Conservation (phyloP, 2,888 invertebrate genomes). For the Rosalia funebris region DNA sequence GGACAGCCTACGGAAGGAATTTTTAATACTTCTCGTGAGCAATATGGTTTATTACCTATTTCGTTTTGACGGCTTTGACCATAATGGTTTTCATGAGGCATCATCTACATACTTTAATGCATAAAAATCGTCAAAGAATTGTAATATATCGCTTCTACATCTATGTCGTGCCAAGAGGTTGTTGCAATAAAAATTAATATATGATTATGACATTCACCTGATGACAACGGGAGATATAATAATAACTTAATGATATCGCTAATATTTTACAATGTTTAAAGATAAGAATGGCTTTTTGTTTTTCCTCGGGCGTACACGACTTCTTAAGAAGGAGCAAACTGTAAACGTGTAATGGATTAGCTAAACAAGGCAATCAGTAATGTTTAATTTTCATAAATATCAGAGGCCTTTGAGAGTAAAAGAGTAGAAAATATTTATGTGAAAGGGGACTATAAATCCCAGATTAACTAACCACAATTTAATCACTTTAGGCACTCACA, state of each 20-base stretch:
- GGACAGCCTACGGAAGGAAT: neutral
- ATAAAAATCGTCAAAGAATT: conserved; percentile 12
- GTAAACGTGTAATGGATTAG: neutral
- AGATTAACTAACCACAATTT: too few species aligned
- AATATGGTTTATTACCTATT: conserved; percentile 16
- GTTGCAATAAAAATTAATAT: conserved; percentile 24
- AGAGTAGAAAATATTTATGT: too few species aligned
- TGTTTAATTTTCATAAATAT: neutral
- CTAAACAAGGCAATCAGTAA: neutral
- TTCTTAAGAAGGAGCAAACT: neutral
- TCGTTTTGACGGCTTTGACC: conserved; percentile 3
- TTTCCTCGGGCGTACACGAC: neutral
- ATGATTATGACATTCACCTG: conserved; percentile 16
- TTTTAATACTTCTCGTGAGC: conserved; percentile 7
- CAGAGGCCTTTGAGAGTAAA: neutral
- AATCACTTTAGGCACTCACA: too few species aligned
- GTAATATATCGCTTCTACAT: conserved; percentile 16
- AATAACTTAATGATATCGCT: conserved; percentile 12
- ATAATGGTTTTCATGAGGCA: conserved; percentile 7
- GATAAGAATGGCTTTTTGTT: neutral
- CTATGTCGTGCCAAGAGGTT: conserved; percentile 20
- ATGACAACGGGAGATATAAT: conserved; percentile 18
- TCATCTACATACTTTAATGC: conserved; percentile 13
- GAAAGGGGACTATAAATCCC: too few species aligned
- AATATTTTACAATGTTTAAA: neutral